Conservation (phyloP, 2,888 invertebrate species). For the Erebia ligea region DNA sequence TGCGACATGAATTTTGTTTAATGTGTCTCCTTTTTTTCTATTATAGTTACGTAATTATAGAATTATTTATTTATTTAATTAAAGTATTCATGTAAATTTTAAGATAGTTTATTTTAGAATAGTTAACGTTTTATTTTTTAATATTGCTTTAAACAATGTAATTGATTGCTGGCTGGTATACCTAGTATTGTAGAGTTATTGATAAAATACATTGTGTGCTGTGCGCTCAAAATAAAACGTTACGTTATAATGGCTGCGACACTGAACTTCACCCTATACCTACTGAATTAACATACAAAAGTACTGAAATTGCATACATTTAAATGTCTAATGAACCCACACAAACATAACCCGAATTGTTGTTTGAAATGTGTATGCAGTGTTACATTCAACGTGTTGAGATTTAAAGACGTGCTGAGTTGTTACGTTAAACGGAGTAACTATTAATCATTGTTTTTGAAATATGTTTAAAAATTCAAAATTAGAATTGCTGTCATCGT, state of each 20-base stretch:
- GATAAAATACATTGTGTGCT: constrained; percentile 25
- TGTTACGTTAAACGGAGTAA: not conserved
- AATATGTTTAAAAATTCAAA: too few relatives aligned
- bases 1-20: not conserved
- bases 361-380: constrained; percentile 10
- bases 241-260: constrained; percentile 65
- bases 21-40: constrained; percentile 3
- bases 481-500: too few relatives aligned
- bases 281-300: constrained; percentile 77
- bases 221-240: constrained; percentile 51
- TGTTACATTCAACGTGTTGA: constrained; percentile 8
- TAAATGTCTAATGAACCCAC: constrained; percentile 63
- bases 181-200: not conserved
- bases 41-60: not conserved
- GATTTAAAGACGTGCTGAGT: not conserved
- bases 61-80: not conserved
- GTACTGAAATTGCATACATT: constrained; percentile 76
- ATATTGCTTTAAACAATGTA: too few relatives aligned
- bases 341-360: constrained; percentile 29
- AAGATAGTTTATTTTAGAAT: too few relatives aligned
- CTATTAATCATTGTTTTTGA: too few relatives aligned
- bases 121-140: too few relatives aligned
- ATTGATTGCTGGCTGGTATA: not conserved
- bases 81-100: not conserved
- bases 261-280: constrained; percentile 79